phyloP scores from a whole-genome alignment of 2,113 vertebrate genomes.

The Anhinga rufa region DNA sequence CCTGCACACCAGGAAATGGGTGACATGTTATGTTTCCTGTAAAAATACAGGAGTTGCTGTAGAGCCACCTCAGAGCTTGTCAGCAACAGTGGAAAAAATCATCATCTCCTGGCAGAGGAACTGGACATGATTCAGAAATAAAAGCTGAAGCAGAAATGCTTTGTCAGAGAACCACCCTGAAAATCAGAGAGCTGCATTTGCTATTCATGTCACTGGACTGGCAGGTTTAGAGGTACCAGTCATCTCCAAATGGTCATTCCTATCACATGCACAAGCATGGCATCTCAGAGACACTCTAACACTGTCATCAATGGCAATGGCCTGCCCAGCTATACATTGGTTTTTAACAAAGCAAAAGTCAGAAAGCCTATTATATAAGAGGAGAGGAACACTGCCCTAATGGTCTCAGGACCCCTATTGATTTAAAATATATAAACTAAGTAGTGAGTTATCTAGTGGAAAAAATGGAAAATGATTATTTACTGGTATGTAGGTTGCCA shows the following conservation, averaged over 20 bases:
- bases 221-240: not conserved
- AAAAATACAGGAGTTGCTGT: not conserved
- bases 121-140: not conserved
- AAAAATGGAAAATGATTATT: not conserved
- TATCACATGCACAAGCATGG: rapidly evolving
- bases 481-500: not conserved
- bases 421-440: not conserved
- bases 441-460: not conserved
- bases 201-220: not conserved
- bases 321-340: not conserved
- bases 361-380: not conserved
- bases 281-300: not conserved
- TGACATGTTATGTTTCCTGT: not conserved
- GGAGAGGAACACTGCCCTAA: not conserved
- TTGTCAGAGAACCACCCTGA: not conserved
- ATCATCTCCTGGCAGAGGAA: not conserved
- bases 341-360: not conserved
- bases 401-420: not conserved
- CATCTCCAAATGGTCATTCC: not conserved
- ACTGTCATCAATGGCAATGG: rapidly evolving
- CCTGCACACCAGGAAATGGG: not conserved
- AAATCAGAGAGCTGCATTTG: not conserved
- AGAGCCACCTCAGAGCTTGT: not conserved
- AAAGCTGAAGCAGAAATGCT: not conserved
- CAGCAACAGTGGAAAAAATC: not conserved